These are phyloP conservation scores for Drosophila maculinotata DNA, from an alignment of 2,888 invertebrate species.

Conservation along the genomic window DNA sequence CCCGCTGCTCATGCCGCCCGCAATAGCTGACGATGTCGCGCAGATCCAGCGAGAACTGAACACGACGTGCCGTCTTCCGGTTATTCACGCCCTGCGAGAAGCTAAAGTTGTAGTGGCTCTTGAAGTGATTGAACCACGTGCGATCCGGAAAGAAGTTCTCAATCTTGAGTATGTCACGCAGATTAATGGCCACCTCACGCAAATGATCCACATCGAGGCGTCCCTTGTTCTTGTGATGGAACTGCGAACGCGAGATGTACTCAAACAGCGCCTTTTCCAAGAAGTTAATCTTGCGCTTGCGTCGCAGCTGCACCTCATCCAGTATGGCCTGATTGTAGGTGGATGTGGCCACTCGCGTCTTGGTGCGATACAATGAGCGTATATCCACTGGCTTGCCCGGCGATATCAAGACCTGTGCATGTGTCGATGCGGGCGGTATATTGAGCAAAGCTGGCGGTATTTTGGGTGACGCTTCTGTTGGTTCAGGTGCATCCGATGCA, in stretches of 20 bases:
- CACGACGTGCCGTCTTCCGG: slow-evolving; percentile 51
- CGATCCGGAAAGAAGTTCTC: slow-evolving; percentile 79
- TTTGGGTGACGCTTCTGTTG: no score
- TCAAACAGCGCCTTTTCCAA: slow-evolving; percentile 80
- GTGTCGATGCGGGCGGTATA: neutral
- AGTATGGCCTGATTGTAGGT: slow-evolving; percentile 68
- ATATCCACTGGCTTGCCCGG: slow-evolving; percentile 38
- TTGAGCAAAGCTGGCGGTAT: neutral
- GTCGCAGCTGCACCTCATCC: slow-evolving; percentile 70
- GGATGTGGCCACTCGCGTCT: slow-evolving; percentile 62
- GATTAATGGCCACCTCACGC: slow-evolving; percentile 66
- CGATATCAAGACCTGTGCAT: slow-evolving; percentile 15
- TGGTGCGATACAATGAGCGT: slow-evolving; percentile 64
- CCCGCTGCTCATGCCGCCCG: slow-evolving; percentile 72
- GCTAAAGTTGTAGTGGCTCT: slow-evolving; percentile 64
- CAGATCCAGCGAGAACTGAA: slow-evolving; percentile 76
- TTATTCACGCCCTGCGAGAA: slow-evolving; percentile 56
- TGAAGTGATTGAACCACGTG: slow-evolving; percentile 77
- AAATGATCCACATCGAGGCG: slow-evolving; percentile 65
- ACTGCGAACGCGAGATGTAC: slow-evolving; percentile 80
- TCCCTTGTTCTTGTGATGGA: slow-evolving; percentile 75
- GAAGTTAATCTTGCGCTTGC: slow-evolving; percentile 80
- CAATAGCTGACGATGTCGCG: slow-evolving; percentile 82
- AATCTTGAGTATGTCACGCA: slow-evolving; percentile 79
- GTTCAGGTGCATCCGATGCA: neutral